phyloP scores from a whole-genome alignment of 2,797 vertebrate genomes.

The Poecile montanus region DNA sequence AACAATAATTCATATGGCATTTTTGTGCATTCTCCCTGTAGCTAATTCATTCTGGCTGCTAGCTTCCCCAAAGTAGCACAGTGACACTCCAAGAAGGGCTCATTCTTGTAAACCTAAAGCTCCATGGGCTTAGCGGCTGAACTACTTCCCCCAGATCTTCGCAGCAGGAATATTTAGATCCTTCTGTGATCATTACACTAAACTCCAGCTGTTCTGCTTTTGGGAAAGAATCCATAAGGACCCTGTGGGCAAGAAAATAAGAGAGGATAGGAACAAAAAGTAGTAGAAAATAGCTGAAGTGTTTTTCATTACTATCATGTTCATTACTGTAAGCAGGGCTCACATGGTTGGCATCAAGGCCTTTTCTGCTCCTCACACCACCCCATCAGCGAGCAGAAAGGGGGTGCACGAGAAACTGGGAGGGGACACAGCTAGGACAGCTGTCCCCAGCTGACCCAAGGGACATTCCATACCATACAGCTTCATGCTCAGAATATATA shows the following conservation, averaged over 20 bases:
- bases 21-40: background rate
- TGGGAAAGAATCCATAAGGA: background rate
- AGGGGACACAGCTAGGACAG: background rate
- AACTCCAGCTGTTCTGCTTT: background rate
- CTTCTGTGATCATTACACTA: background rate
- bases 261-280: background rate
- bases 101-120: background rate
- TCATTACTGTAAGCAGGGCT: background rate
- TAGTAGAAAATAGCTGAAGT: background rate
- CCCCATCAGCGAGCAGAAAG: accelerated
- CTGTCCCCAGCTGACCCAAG: background rate
- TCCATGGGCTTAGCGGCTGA: accelerated
- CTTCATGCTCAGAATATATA: too few relatives aligned
- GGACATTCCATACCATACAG: background rate
- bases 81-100: background rate
- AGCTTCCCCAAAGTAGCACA: background rate
- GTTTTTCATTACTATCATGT: background rate
- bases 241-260: accelerated
- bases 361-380: background rate
- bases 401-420: background rate
- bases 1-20: background rate
- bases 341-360: accelerated
- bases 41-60: background rate
- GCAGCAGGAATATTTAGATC: background rate
- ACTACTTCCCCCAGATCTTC: background rate